Conservation (phyloP, 2,888 invertebrate species). For the Sipha maydis region DNA sequence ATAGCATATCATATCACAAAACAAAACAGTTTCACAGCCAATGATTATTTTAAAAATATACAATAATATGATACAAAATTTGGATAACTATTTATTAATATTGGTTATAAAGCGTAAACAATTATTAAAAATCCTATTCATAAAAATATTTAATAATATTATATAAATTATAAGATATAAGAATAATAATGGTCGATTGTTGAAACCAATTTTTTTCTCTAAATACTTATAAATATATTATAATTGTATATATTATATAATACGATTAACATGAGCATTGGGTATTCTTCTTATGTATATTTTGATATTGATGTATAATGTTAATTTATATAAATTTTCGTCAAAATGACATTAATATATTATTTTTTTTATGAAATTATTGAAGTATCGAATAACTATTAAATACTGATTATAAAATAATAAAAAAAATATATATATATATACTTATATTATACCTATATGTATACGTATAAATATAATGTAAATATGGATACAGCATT, state of each 20-base stretch:
- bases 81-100: conserved; percentile 18
- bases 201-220: background rate
- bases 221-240: background rate
- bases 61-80: conserved; percentile 29
- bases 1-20: conserved; percentile 51
- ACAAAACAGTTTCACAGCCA: conserved; percentile 46
- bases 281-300: conserved; percentile 11
- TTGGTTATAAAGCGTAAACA: conserved; percentile 44
- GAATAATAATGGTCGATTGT: background rate
- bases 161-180: background rate
- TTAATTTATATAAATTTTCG: conserved; percentile 2
- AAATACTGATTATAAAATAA: conserved; percentile 1
- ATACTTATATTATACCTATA: no score
- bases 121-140: conserved; percentile 43
- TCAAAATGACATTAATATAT: background rate
- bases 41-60: conserved; percentile 50
- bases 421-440: background rate
- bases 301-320: background rate
- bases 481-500: background rate
- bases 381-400: background rate
- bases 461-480: background rate
- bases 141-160: conserved; percentile 46
- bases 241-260: conserved; percentile 5
- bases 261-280: conserved; percentile 53
- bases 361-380: background rate